Evolutionary conservation across 1,140 invertebrate genomes (phyloP), one percentile per base, ranked within the genome.

Genomic region (Sesamia nonagrioides): DNA sequence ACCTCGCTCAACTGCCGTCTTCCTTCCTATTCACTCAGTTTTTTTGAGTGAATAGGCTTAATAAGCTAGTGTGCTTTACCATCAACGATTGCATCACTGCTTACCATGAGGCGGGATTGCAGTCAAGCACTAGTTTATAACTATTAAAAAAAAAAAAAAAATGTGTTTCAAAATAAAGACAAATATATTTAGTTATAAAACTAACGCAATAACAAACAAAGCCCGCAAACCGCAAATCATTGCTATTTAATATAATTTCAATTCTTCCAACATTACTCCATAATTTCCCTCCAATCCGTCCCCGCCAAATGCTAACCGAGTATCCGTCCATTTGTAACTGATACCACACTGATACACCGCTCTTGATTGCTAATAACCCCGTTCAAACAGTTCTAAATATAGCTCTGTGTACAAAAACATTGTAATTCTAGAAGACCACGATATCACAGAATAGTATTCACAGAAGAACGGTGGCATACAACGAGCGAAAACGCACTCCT

Each of bases 341-440:
- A 75, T 37, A 66, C 37, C 61, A 21, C 61, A 21, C 15, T 40
- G 1, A 63, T 17, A 63, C 37, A 63, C 72, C 13, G 15, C 42
- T 27, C 42, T 50, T 58, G 56, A 52, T 75, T 50, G 58, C 42
- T 75, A 75, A 61, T 63, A 75, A 75, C 73, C 8, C 72, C 33
- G 33, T 6, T 71, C 33, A n/a, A 18, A 37, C 56, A 18, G 42
- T 45, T 35, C 58, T 75, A 75, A 75, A 63, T 58, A 63, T 27
- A 27, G 33, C 17, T 17, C 15, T 45, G 40, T 18, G 33, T 40
- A 72, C 52, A 73, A 73, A 73, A 73, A 73, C 71, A 58, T 17
- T 42, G 71, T 58, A 58, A 58, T 33, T 58, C 40, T 40, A 61
- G 60, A 75, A 61, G 58, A 74, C 52, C 33, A 18, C 71, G 37